Evolutionary conservation across 2,888 invertebrate species (phyloP).

Genomic region (Lepidochrysops patricia): DNA sequence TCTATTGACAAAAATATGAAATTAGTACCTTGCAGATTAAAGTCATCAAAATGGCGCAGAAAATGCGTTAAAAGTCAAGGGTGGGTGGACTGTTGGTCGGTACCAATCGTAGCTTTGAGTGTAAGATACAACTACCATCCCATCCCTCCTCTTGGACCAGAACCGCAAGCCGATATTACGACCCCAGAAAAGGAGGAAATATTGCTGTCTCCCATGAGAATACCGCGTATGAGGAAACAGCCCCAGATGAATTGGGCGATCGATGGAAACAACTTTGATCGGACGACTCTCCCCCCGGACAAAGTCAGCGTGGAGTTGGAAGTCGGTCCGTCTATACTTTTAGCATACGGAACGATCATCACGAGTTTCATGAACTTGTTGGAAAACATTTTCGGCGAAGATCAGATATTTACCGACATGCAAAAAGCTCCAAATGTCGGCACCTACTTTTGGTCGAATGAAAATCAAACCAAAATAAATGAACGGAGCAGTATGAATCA

Average conservation of each 20-base stretch:
- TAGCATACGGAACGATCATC: conserved; percentile 93
- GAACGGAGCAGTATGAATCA: conserved; percentile 61
- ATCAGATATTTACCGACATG: conserved; percentile 95
- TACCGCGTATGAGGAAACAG: conserved; percentile 84
- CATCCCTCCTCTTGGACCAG: conserved; percentile 89
- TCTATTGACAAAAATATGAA: conserved; percentile 92
- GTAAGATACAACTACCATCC: conserved; percentile 95
- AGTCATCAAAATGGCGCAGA: conserved; percentile 85
- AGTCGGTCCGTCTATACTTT: conserved; percentile 93
- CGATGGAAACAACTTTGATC: conserved; percentile 88
- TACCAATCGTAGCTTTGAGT: conserved; percentile 93
- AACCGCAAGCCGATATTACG: conserved; percentile 92
- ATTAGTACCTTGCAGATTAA: conserved; percentile 78
- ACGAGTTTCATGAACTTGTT: conserved; percentile 91
- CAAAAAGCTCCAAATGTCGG: conserved; percentile 76
- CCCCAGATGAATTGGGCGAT: conserved; percentile 79
- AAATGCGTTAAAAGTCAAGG: conserved; percentile 81
- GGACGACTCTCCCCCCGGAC: conserved; percentile 88
- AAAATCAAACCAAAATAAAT: conserved; percentile 48
- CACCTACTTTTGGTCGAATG: conserved; percentile 53
- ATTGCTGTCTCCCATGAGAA: conserved; percentile 91
- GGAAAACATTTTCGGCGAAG: conserved; percentile 98
- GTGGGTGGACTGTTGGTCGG: conserved; percentile 98
- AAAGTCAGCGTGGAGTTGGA: conserved; percentile 93
- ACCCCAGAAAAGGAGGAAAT: conserved; percentile 97